A percentile compares a stretch with the other conserved stretches of the same genome.
phyloP scores from a whole-genome alignment of 2,888 invertebrate genomes.

The Polydrusus tereticollis region DNA sequence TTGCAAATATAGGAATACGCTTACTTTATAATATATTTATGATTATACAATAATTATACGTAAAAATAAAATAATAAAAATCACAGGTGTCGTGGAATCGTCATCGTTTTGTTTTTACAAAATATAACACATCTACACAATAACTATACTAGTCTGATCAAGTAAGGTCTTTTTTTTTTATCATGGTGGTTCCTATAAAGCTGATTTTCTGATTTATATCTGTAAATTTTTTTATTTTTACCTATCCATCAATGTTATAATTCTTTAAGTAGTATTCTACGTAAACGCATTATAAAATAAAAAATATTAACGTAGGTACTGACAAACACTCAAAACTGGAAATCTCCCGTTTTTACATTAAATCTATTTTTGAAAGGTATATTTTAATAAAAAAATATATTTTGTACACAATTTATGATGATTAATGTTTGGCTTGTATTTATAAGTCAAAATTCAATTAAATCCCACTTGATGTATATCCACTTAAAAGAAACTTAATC shows the following conservation, averaged over 20 bases:
- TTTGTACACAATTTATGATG: constrained; percentile 34
- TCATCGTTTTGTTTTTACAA: constrained; percentile 67
- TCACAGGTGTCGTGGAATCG: constrained; percentile 70
- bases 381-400: constrained; percentile 35
- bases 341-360: constrained; percentile 43
- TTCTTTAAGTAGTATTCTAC: no score
- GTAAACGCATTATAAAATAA: background rate
- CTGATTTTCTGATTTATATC: no score
- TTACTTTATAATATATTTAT: constrained; percentile 60
- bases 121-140: constrained; percentile 66
- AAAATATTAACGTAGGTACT: background rate
- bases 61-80: constrained; percentile 68
- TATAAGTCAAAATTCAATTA: background rate
- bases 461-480: constrained; percentile 11
- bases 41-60: constrained; percentile 63
- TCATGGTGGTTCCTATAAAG: background rate
- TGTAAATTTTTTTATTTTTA: no score
- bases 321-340: constrained; percentile 49
- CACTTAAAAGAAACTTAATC: background rate
- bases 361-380: constrained; percentile 24
- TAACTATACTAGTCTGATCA: constrained; percentile 56
- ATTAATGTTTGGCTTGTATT: constrained; percentile 27
- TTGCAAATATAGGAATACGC: constrained; percentile 65
- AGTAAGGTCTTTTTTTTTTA: constrained; percentile 29
- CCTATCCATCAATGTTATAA: background rate